phyloP scores from a whole-genome alignment of 2,888 invertebrate genomes.

The Sialis fuliginosa region DNA sequence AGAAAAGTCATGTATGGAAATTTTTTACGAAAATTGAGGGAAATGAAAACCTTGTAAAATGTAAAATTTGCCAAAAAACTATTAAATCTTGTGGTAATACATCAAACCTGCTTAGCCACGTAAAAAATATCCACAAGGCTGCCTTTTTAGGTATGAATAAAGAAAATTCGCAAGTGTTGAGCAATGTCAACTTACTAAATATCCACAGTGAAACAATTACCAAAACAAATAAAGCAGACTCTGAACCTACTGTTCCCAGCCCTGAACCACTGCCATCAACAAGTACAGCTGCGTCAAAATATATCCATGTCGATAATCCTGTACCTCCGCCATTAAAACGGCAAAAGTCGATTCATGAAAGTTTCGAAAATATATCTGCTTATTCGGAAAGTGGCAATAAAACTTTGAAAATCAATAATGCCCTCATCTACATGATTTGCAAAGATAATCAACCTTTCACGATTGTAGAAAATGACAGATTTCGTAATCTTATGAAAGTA shows the following conservation, averaged over 20 bases:
- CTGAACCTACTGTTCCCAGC: conserved; percentile 1
- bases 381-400: conserved; percentile 4
- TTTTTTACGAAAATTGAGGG: neutral
- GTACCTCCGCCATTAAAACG: neutral
- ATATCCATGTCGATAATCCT: too few species aligned
- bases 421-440: conserved; percentile 12
- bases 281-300: neutral
- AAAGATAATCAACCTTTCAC: conserved; percentile 13
- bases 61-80: neutral
- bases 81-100: neutral
- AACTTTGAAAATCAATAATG: conserved; percentile 11
- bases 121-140: neutral
- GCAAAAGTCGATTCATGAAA: neutral
- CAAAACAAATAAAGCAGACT: conserved; percentile 1
- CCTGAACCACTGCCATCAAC: conserved; percentile 3
- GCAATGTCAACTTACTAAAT: neutral
- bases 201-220: neutral
- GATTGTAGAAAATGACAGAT: conserved; percentile 17
- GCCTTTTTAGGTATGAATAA: too few species aligned
- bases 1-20: conserved; percentile 1
- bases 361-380: neutral
- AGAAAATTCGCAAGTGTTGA: neutral
- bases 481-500: conserved; percentile 14
- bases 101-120: neutral
- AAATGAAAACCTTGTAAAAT: conserved; percentile 1